phyloP scores from a whole-genome alignment of 2,797 vertebrate species.

The Rhynchotus rufescens region DNA sequence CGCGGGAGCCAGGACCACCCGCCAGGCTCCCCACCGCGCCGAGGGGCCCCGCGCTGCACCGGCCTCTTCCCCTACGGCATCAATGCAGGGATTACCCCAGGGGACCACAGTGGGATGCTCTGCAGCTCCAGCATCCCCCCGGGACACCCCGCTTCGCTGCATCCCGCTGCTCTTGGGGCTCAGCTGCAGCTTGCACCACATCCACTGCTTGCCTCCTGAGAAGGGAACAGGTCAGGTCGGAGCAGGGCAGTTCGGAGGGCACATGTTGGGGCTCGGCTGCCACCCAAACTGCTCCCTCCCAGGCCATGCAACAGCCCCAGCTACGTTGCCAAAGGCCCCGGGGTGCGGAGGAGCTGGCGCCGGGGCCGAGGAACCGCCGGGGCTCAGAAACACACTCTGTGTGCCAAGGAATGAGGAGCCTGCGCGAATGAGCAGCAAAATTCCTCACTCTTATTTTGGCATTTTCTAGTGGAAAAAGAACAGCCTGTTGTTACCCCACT shows the following conservation, averaged over 20 bases:
- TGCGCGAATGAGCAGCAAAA: background rate
- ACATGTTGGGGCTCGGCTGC: background rate
- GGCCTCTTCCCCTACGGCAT: background rate
- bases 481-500: background rate
- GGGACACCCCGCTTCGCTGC: too few species aligned
- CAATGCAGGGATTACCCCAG: background rate
- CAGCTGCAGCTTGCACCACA: too few species aligned
- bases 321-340: too few species aligned
- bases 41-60: background rate
- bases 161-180: too few species aligned
- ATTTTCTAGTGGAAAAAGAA: background rate
- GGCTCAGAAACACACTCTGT: background rate
- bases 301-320: too few species aligned
- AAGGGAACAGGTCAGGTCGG: too few species aligned
- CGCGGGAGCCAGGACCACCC: background rate
- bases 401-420: fast-evolving
- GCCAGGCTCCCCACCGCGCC: background rate
- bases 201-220: background rate
- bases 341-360: background rate
- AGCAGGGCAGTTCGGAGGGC: too few species aligned
- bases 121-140: too few species aligned
- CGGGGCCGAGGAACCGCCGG: background rate
- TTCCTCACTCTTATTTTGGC: background rate
- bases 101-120: too few species aligned
- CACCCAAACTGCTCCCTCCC: background rate